phyloP scores from a whole-genome alignment of 2,113 vertebrate species.

The Myrmophylax atrothorax region DNA sequence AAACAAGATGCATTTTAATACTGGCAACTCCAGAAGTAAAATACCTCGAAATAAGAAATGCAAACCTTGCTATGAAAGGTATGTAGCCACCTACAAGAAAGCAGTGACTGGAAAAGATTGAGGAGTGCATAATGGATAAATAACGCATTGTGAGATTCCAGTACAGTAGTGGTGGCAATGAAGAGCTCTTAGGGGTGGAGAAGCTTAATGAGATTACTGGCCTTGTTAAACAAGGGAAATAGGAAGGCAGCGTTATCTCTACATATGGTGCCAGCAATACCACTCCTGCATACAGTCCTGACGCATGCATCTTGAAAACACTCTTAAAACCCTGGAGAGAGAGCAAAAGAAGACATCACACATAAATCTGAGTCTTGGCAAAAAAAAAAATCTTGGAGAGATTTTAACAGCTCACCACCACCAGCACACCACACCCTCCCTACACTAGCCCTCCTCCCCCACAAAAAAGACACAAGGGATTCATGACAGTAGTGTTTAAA shows the following conservation, averaged over 20 bases:
- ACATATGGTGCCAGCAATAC: neutral
- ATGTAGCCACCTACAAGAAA: neutral
- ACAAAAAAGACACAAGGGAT: neutral
- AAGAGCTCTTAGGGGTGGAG: neutral
- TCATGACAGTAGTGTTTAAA: neutral
- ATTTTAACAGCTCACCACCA: neutral
- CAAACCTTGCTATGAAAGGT: constrained; percentile 43
- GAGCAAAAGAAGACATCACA: neutral
- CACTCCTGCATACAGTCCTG: neutral
- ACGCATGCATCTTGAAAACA: accelerated
- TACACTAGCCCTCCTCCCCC: too few relatives aligned
- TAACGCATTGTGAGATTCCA: constrained; percentile 17
- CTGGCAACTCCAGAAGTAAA: constrained; percentile 30
- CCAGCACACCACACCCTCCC: too few relatives aligned
- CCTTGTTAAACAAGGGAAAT: constrained; percentile 27
- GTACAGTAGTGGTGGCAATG: neutral
- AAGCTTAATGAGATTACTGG: constrained; percentile 42
- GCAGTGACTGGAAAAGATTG: constrained; percentile 46
- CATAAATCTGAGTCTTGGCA: neutral
- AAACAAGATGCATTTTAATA: constrained; percentile 40
- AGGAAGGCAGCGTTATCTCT: neutral
- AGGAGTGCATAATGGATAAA: neutral
- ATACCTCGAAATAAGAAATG: constrained; percentile 32
- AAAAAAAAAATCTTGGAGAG: neutral
- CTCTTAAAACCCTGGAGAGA: neutral